phyloP scores from a whole-genome alignment of 2,113 vertebrate genomes.

The Sander vitreus region DNA sequence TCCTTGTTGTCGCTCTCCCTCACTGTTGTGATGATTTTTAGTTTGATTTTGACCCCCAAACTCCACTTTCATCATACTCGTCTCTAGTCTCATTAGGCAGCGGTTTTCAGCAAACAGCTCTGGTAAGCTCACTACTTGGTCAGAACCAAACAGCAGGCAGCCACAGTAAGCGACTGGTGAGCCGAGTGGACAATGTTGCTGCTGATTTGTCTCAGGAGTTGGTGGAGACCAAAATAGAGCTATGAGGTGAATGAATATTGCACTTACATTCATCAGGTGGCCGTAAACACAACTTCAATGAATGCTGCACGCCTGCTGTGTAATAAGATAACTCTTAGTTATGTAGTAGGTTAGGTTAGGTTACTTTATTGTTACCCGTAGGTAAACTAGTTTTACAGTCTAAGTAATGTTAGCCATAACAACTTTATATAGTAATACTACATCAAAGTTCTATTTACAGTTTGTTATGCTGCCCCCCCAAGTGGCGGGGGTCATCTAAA shows the following conservation, averaged over 20 bases:
- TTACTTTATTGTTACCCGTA: too few species aligned
- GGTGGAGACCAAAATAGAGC: too few species aligned
- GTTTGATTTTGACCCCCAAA: background rate
- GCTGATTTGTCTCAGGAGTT: too few species aligned
- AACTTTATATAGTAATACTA: background rate
- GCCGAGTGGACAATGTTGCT: too few species aligned
- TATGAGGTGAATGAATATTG: too few species aligned
- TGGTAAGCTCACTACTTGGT: too few species aligned
- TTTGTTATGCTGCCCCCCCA: background rate
- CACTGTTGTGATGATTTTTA: background rate
- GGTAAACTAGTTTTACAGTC: too few species aligned
- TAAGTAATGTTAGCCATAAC: background rate
- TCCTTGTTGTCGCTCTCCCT: background rate
- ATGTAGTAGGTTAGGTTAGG: too few species aligned
- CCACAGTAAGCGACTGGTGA: too few species aligned
- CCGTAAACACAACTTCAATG: background rate
- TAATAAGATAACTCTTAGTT: background rate
- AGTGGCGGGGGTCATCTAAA: background rate
- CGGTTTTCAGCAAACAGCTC: background rate
- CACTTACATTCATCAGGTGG: too few species aligned
- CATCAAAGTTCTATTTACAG: background rate
- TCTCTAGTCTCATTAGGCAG: background rate
- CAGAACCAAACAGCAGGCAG: too few species aligned
- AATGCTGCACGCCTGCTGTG: background rate
- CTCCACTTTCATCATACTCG: background rate